Percentiles rank a stretch among this genome's conserved stretches.
Conservation (phyloP, 2,888 invertebrate genomes). For the Drosophila algonquin region DNA sequence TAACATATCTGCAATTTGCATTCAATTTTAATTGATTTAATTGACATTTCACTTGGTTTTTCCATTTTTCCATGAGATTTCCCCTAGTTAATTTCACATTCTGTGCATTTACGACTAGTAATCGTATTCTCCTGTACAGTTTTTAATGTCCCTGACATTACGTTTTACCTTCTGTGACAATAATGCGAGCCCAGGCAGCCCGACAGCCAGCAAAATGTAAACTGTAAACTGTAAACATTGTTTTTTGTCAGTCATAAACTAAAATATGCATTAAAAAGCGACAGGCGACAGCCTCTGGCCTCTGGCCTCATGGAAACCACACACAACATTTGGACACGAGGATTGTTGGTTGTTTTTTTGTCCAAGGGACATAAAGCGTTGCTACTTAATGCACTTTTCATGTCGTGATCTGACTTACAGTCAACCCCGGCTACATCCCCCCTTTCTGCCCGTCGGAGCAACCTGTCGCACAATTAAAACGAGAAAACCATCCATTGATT, state of each 20-base stretch:
- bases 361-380: slow-evolving; percentile 38
- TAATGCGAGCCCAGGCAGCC: neutral
- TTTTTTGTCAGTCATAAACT: slow-evolving; percentile 46
- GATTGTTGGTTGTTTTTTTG: slow-evolving; percentile 9
- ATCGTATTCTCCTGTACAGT: neutral
- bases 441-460: neutral
- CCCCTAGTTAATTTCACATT: neutral
- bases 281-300: slow-evolving; percentile 12
- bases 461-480: slow-evolving; percentile 64
- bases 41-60: too few species aligned
- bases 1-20: neutral
- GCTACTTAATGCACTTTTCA: slow-evolving; percentile 66
- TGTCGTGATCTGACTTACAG: slow-evolving; percentile 37
- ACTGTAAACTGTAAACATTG: slow-evolving; percentile 21
- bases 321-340: slow-evolving; percentile 27
- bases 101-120: neutral
- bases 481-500: slow-evolving; percentile 60
- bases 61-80: neutral
- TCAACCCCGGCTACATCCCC: neutral
- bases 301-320: neutral
- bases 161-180: neutral
- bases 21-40: neutral
- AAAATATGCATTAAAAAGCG: slow-evolving; percentile 56
- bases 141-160: neutral
- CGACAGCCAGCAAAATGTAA: slow-evolving; percentile 9